phyloP scores from a whole-genome alignment of 2,797 vertebrate species.

The Taenioides sp. region DNA sequence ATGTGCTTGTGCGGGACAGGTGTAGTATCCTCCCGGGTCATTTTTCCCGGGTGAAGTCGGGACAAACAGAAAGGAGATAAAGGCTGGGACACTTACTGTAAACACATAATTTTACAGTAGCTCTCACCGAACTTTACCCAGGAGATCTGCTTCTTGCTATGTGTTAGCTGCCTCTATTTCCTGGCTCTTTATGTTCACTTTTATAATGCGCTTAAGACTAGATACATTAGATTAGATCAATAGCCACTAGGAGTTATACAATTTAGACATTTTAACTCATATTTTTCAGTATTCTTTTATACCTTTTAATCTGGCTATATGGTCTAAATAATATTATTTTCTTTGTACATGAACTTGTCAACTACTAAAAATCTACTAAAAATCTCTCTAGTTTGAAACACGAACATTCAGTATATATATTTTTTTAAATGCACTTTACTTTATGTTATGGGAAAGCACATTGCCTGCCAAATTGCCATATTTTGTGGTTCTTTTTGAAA shows the following conservation, averaged over 20 bases:
- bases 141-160: slow-evolving; percentile 6
- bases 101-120: slow-evolving; percentile 11
- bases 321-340: neutral
- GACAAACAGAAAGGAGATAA: slow-evolving; percentile 39
- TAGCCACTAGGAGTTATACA: no score
- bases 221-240: no score
- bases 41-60: slow-evolving; percentile 63
- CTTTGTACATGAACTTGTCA: neutral
- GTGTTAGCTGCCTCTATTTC: neutral
- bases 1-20: slow-evolving; percentile 50
- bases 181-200: neutral
- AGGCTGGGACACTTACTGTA: slow-evolving; percentile 19
- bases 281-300: no score
- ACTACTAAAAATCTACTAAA: neutral
- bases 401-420: no score
- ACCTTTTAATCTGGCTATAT: neutral
- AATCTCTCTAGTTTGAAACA: neutral
- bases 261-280: no score
- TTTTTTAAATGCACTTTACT: no score
- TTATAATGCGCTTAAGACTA: no score
- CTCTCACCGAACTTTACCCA: slow-evolving; percentile 31
- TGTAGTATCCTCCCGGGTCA: slow-evolving; percentile 55
- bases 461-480: no score
- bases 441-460: no score
- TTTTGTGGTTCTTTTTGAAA: no score